A percentile compares a stretch with the other conserved stretches of the same genome.
Evolutionary conservation across 2,113 vertebrate species (phyloP).

Genomic region (Turdus rufiventris): DNA sequence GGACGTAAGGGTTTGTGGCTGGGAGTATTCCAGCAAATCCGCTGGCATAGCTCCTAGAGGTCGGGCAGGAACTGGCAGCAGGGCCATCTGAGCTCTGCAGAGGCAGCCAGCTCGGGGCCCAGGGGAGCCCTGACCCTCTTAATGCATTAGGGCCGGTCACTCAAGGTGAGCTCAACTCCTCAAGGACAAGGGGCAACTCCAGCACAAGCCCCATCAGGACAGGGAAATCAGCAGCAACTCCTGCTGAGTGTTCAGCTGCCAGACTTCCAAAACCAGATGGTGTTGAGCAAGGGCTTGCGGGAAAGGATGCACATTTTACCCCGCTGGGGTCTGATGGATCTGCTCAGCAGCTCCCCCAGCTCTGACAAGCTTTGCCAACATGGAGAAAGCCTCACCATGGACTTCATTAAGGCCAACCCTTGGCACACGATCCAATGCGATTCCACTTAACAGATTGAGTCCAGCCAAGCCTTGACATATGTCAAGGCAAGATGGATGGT

Average conservation of each 20-base stretch:
- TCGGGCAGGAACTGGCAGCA: neutral
- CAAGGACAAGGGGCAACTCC: rapidly evolving
- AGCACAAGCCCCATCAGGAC: neutral
- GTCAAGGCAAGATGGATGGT: neutral
- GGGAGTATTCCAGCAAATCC: neutral
- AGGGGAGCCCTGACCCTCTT: neutral
- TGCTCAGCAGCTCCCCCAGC: neutral
- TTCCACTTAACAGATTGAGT: neutral
- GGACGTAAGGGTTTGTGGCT: neutral
- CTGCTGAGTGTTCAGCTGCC: neutral
- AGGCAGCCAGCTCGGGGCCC: neutral
- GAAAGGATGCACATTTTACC: neutral
- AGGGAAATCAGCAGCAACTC: neutral
- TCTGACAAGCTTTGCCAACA: neutral
- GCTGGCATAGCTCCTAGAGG: neutral
- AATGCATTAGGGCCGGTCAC: too few species aligned
- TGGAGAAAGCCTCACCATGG: neutral
- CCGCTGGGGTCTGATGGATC: neutral
- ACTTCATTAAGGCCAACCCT: neutral
- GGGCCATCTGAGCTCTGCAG: neutral
- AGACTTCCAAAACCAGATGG: neutral
- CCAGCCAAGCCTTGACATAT: neutral
- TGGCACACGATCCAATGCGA: rapidly evolving
- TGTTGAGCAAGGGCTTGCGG: neutral
- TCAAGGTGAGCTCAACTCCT: neutral